Evolutionary conservation across 2,113 vertebrate genomes (phyloP).

Genomic region (Nycticorax nycticorax): DNA sequence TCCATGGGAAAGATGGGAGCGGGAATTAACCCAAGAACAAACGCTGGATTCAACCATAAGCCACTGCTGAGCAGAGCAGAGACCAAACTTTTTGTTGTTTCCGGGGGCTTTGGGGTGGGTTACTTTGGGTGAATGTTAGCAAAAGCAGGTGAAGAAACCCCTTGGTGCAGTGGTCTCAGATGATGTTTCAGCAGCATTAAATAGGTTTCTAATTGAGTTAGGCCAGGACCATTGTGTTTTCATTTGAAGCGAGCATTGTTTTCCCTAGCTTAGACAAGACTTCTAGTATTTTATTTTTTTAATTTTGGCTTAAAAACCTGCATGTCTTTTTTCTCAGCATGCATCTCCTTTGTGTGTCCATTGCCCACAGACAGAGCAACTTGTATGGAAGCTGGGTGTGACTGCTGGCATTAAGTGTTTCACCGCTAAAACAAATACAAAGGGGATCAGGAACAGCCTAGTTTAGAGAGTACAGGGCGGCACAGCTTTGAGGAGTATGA

Average conservation of each 20-base stretch:
- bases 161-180: background rate
- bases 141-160: background rate
- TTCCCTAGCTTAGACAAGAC: background rate
- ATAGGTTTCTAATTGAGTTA: background rate
- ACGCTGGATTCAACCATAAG: background rate
- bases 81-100: background rate
- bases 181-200: background rate
- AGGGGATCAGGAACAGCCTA: background rate
- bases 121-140: background rate
- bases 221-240: background rate
- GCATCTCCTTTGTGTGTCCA: background rate
- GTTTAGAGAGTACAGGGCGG: background rate
- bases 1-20: background rate
- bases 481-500: background rate
- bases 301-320: background rate
- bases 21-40: background rate
- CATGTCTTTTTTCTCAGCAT: background rate
- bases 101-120: background rate
- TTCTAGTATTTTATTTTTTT: background rate
- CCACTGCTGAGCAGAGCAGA: background rate
- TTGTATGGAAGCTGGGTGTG: background rate
- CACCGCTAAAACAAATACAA: background rate
- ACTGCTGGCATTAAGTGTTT: background rate
- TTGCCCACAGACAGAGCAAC: background rate
- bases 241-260: background rate